A percentile compares a stretch with the other conserved stretches of the same genome.
These are phyloP conservation scores for Aplysina aerophoba DNA, from an alignment of 37 sponge, comb jelly and placozoan species.

Conservation along the genomic window DNA sequence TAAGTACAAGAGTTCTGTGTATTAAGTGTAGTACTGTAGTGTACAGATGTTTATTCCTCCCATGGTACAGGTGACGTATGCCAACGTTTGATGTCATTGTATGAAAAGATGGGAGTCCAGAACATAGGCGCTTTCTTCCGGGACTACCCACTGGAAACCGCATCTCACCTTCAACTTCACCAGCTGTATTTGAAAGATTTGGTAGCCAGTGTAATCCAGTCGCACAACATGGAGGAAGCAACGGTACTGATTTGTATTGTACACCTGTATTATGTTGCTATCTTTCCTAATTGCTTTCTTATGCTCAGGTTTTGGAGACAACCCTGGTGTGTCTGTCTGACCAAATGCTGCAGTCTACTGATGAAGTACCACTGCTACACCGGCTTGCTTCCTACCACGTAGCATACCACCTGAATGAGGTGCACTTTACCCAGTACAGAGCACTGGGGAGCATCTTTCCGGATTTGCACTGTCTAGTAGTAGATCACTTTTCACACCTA, in stretches of 20 bases:
- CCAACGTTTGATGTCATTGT: too few species aligned
- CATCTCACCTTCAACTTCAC: background rate
- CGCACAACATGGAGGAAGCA: background rate
- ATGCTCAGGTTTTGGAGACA: background rate
- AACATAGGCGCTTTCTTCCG: too few species aligned
- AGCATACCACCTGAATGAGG: background rate
- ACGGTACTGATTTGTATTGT: background rate
- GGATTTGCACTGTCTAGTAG: background rate
- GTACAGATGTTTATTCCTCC: too few species aligned
- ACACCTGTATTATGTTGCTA: background rate
- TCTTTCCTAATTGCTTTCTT: background rate
- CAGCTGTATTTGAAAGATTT: conserved; percentile 1
- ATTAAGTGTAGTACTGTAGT: too few species aligned
- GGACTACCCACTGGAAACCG: too few species aligned
- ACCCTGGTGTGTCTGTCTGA: background rate
- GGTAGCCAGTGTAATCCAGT: background rate
- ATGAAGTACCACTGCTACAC: background rate
- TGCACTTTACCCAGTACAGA: conserved; percentile 13
- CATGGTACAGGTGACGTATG: too few species aligned
- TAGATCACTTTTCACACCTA: background rate
- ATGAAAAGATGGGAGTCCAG: too few species aligned
- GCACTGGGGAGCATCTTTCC: background rate
- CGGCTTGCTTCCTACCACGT: conserved; percentile 5
- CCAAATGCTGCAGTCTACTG: background rate
- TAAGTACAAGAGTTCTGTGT: too few species aligned